Base-by-base conservation (phyloP, 2,888 invertebrate genomes). In the Drosophila diplacantha region DNA sequence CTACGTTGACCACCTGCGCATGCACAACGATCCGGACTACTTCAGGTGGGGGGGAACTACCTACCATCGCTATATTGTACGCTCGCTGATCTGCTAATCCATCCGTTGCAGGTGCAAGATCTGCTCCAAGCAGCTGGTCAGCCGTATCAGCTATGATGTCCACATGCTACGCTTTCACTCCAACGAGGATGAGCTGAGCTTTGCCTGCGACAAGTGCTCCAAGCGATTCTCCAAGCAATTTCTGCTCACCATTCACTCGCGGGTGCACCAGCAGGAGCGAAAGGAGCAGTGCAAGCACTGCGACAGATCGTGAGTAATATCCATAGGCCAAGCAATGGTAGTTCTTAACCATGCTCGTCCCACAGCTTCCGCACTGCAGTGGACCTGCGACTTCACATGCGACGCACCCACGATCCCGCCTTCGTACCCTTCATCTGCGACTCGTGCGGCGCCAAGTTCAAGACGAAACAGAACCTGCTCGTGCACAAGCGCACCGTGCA, bases 11-110 rank as follows among this genome's bases (percentile, higher is more conserved):
- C 74, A 74, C 43, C 58, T 74, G 14, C 67, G 62, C 35, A 55
- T 73, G 53, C 74, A 74, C 49, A 70, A 66, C 55, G 68, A 74
- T 54, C 75, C 74, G 29, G 63, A 75, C 9, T 66, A 73, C 41
- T 74, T 74, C 47, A 63, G 69, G 73, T 73, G 56, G 37, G 22
- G 39, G 34, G n/a, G n/a, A n/a, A 20, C 4, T 9, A 29, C 18
- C 5, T 8, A 22, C n/a, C n/a, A 11, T 16, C 8, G 11, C 34
- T n/a, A n/a, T 24, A 31, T 37, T 24, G 9, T 24, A 11, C 4
- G 26, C 18, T 7, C 6, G n/a, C 9, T 64, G n/a, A 54, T 35
- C 5, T 9, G 11, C n/a, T 14, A 14, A 26, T 11, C 18, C 4
- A 1, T 11, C 11, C 34, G 2, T 26, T 46, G 31, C 39, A 64